Conservation (phyloP, 2,113 vertebrate genomes). For the Falco punctatus region DNA sequence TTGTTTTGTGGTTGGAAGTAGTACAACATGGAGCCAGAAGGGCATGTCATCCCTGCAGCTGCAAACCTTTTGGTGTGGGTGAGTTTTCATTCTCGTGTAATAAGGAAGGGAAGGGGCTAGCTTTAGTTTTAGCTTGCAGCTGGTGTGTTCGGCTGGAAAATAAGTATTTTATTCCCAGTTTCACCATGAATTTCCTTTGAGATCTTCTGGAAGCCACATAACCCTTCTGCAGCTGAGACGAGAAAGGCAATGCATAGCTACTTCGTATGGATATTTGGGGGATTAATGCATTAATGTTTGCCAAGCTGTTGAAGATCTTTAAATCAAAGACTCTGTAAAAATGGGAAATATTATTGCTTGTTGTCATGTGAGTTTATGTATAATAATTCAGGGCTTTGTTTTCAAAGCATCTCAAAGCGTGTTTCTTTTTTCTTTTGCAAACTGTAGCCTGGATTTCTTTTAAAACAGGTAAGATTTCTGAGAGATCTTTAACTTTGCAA, state of each 20-base stretch:
- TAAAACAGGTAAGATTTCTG: conserved; percentile 56
- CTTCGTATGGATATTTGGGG: neutral
- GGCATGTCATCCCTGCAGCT: neutral
- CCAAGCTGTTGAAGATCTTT: neutral
- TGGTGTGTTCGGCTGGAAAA: neutral
- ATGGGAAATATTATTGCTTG: conserved; percentile 13
- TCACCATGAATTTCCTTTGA: neutral
- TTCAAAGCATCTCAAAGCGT: conserved; percentile 50
- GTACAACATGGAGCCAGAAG: neutral
- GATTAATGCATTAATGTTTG: neutral
- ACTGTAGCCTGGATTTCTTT: conserved; percentile 62
- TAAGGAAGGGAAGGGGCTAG: neutral
- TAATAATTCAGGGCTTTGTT: conserved; percentile 46
- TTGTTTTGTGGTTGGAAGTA: neutral
- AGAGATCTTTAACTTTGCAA: conserved; percentile 23
- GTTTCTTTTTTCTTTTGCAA: conserved; percentile 53
- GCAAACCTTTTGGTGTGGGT: neutral
- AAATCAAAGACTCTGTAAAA: conserved; percentile 15
- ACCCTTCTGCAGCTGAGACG: neutral
- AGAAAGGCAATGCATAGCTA: neutral
- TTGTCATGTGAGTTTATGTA: conserved; percentile 16
- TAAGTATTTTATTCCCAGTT: neutral
- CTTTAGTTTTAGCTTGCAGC: neutral
- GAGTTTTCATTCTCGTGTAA: neutral
- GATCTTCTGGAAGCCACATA: neutral